Base-by-base conservation (phyloP, 2,113 vertebrate species). In the Pao palembangensis region DNA sequence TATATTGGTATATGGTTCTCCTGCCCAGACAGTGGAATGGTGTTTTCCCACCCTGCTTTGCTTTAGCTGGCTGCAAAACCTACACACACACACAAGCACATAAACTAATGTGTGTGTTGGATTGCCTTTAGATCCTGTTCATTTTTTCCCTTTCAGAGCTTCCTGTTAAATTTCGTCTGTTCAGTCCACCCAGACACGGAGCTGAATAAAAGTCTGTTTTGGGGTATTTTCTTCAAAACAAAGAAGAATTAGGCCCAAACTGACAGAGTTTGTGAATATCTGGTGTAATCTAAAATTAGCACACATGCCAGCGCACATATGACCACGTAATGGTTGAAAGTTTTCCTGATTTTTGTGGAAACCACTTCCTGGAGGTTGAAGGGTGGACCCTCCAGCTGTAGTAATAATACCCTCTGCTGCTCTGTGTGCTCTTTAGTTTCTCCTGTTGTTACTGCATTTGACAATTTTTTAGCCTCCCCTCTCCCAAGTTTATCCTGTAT, bases 21-120 rank as follows among this genome's bases (percentile, higher is more conserved):
- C n/a, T 57, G 66, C 79, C 85, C 78, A 81, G 61, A 64, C 59
- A 66, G 4, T 83, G 71, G 61, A 81, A 79, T 69, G 80, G 58
- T 57, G 61, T 18, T 49, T 14, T 17, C 43, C 23, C 16, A 17
- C 43, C 16, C 43, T 16, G 43, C 43, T 44, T 17, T 16, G 43
- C 14, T 44, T 1, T 44, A 17, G 43, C 13, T 44, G 43, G 16
- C 43, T 44, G 43, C 43, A 44, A 44, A 17, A 17, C 15, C 43
- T 13, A 38, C 34, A 38, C 34, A 38, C 34, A 38, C 34, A 38
- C 34, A 38, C 34, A 38, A 8, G 11, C 34, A 38, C 34, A 38
- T 12, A 38, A 8, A 38, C 59, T 7, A 28, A 7, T 28, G 25
- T 28, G 25, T 28, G 25, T 28, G 56, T 56, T 46, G 48, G 44